Percentiles rank a stretch among this genome's conserved stretches.
These are phyloP conservation scores for Ochropleura plecta DNA, from an alignment of 2,888 invertebrate genomes.

Conservation along the genomic window DNA sequence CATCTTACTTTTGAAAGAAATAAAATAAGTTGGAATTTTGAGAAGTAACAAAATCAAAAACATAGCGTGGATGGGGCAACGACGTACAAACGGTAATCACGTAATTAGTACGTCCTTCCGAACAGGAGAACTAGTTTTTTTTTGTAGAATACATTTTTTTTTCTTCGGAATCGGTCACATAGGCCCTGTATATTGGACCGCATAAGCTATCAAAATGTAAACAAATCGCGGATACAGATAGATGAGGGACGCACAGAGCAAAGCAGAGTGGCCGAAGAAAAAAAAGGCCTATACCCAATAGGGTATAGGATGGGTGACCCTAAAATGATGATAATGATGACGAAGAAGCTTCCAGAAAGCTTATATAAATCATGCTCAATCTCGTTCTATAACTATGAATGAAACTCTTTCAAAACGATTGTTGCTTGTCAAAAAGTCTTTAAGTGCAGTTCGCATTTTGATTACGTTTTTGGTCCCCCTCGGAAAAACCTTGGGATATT, in stretches of 20 bases:
- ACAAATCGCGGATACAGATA: too few relatives aligned
- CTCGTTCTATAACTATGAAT: neutral
- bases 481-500: neutral
- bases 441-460: neutral
- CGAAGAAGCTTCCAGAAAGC: neutral
- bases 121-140: too few relatives aligned
- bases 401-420: neutral
- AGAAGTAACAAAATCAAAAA: neutral
- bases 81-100: too few relatives aligned
- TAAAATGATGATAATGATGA: too few relatives aligned
- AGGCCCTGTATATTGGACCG: neutral
- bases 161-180: neutral
- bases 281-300: too few relatives aligned
- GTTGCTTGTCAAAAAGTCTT: neutral
- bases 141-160: neutral
- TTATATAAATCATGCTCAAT: neutral
- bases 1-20: conserved; percentile 11
- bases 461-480: conserved; percentile 9
- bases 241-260: too few relatives aligned
- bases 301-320: too few relatives aligned
- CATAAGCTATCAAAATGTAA: too few relatives aligned
- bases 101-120: too few relatives aligned
- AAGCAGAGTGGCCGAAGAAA: too few relatives aligned
- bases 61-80: neutral
- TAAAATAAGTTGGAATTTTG: neutral